These are phyloP conservation scores for Drosophila yakuba DNA, from an alignment of 1,140 invertebrate genomes.

Conservation along the genomic window DNA sequence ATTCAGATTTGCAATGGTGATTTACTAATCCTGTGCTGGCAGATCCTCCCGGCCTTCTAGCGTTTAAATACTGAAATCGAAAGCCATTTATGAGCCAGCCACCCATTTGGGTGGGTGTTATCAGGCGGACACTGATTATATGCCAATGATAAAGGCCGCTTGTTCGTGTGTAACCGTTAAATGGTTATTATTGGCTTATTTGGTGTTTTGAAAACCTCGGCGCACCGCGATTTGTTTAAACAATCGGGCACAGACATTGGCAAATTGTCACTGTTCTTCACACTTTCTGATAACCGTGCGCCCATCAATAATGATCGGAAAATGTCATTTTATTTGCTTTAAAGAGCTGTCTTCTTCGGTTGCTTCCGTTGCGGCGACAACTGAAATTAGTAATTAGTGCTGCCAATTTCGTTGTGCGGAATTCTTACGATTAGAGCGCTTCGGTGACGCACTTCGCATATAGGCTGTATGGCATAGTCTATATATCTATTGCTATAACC, in stretches of 20 bases:
- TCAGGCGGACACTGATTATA: conserved; percentile 66
- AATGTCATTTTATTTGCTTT: conserved; percentile 68
- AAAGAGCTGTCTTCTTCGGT: conserved; percentile 29
- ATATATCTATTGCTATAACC: conserved; percentile 23
- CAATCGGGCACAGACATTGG: conserved; percentile 17
- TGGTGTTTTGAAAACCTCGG: conserved; percentile 37
- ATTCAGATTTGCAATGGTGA: neutral
- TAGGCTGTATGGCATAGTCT: conserved; percentile 12
- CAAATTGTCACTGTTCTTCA: conserved; percentile 44
- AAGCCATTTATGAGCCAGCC: conserved; percentile 44
- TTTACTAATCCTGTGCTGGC: neutral
- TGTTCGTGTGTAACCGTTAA: conserved; percentile 53
- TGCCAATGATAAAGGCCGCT: conserved; percentile 58
- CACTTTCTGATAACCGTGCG: conserved; percentile 50
- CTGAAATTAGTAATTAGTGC: conserved; percentile 68
- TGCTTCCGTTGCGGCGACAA: conserved; percentile 21
- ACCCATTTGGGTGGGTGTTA: conserved; percentile 47
- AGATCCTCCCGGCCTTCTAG: conserved; percentile 2
- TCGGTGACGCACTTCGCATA: conserved; percentile 30
- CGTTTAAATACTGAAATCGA: conserved; percentile 21
- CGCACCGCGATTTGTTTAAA: conserved; percentile 55
- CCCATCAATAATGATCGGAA: conserved; percentile 65
- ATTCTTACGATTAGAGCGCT: conserved; percentile 54
- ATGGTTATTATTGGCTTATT: conserved; percentile 77
- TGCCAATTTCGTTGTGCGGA: conserved; percentile 25